These are phyloP conservation scores for Sitobion miscanthi DNA, from an alignment of 1,140 invertebrate species.

Conservation along the genomic window DNA sequence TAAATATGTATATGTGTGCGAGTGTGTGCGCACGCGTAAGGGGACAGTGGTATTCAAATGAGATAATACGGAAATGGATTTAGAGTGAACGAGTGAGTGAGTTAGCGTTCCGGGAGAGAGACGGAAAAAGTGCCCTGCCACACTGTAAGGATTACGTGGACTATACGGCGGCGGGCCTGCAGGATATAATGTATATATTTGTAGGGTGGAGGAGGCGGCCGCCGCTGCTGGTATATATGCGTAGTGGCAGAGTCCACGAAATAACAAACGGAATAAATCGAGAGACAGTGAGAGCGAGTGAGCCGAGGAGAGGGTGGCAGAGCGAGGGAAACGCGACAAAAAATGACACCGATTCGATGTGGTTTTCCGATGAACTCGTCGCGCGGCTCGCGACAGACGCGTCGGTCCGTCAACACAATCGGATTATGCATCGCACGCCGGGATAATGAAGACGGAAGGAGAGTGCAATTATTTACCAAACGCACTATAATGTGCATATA, in stretches of 20 bases:
- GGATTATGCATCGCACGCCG: not conserved
- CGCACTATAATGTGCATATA: not conserved
- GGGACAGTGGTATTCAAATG: conserved; percentile 52
- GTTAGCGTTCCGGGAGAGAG: conserved; percentile 30
- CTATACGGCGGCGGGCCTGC: not conserved
- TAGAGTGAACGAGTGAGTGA: conserved; percentile 36
- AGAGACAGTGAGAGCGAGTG: not conserved
- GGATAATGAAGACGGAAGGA: not conserved
- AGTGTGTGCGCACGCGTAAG: not conserved
- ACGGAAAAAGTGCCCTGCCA: conserved; percentile 31
- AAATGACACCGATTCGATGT: conserved; percentile 31
- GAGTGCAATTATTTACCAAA: not conserved
- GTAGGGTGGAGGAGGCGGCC: not conserved
- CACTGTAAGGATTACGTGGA: conserved; percentile 40
- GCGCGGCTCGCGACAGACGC: not conserved
- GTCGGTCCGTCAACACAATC: not conserved
- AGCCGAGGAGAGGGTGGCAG: not conserved
- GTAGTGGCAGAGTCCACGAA: not conserved
- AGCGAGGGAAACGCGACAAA: not conserved
- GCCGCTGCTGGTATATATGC: too few relatives aligned
- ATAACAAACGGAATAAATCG: conserved; percentile 48
- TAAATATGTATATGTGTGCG: not conserved
- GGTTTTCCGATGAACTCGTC: not conserved
- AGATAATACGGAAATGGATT: conserved; percentile 56
- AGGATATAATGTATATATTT: too few relatives aligned